Conservation (phyloP, 2,113 vertebrate species). For the Garra rufa region DNA sequence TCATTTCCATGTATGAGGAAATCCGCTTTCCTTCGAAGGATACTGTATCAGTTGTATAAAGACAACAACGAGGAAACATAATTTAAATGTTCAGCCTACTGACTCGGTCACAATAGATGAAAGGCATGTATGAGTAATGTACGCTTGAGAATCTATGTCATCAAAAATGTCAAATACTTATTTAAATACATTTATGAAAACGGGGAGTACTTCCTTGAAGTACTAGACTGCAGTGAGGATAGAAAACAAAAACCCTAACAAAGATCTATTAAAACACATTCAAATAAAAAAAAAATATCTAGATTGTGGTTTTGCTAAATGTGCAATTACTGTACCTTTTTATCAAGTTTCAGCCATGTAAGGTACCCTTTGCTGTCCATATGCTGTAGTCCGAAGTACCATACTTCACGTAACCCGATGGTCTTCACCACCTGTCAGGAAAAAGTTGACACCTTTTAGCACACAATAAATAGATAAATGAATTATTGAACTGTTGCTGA, state of each 20-base stretch:
- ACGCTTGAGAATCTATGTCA: not conserved
- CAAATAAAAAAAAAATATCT: too few species aligned
- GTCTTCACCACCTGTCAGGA: constrained; percentile 93
- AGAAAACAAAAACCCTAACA: not conserved
- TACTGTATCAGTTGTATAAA: not conserved
- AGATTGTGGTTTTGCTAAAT: not conserved
- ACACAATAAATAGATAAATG: constrained; percentile 1
- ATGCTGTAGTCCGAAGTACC: constrained; percentile 97
- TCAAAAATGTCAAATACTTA: not conserved
- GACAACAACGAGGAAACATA: not conserved
- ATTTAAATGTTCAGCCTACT: not conserved
- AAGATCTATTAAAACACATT: too few species aligned
- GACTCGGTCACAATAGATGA: not conserved
- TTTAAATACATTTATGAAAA: not conserved
- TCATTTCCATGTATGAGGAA: not conserved
- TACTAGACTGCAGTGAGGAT: not conserved
- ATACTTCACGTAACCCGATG: constrained; percentile 91
- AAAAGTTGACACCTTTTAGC: not conserved
- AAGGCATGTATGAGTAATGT: not conserved
- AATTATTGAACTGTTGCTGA: not conserved
- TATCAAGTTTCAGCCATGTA: constrained; percentile 97
- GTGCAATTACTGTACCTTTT: constrained; percentile 88
- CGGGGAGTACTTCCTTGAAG: not conserved
- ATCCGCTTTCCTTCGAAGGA: not conserved
- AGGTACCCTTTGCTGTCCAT: constrained; percentile 89